phyloP scores from a whole-genome alignment of 2,797 vertebrate genomes.

The Myiotriccus ornatus region DNA sequence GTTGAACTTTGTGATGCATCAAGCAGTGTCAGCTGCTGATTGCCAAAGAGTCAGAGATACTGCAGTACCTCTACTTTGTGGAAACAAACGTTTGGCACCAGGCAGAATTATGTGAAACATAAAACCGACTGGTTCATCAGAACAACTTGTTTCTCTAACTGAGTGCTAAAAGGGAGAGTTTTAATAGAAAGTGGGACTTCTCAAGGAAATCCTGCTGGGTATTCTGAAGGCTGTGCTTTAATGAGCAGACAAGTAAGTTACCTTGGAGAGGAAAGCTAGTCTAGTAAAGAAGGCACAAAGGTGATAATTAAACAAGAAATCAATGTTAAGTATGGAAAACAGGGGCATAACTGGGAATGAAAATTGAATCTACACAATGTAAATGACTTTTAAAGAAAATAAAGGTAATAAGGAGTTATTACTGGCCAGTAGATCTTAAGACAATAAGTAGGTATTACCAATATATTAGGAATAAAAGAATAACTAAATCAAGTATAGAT shows the following conservation, averaged over 20 bases:
- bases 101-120: neutral
- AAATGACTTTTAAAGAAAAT: constrained; percentile 10
- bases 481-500: constrained; percentile 23
- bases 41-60: neutral
- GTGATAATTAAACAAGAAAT: constrained; percentile 66
- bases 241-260: constrained; percentile 52
- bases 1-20: neutral
- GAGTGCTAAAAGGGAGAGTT: constrained; percentile 11
- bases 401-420: constrained; percentile 37
- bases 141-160: constrained; percentile 13
- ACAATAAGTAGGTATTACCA: constrained; percentile 12
- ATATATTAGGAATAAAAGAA: constrained; percentile 29
- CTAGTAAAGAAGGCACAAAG: constrained; percentile 31
- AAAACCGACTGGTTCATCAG: neutral
- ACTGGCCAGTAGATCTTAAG: neutral
- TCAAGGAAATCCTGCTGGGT: constrained; percentile 44
- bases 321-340: constrained; percentile 54
- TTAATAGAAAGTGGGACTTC: constrained; percentile 45
- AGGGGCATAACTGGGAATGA: constrained; percentile 6
- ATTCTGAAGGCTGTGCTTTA: constrained; percentile 45
- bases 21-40: neutral
- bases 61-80: neutral
- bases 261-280: constrained; percentile 36
- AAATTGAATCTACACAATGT: constrained; percentile 31
- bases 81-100: neutral